Evolutionary conservation across 2,113 vertebrate species (phyloP).

Genomic region (Hypocryptadius cinnamomeus): DNA sequence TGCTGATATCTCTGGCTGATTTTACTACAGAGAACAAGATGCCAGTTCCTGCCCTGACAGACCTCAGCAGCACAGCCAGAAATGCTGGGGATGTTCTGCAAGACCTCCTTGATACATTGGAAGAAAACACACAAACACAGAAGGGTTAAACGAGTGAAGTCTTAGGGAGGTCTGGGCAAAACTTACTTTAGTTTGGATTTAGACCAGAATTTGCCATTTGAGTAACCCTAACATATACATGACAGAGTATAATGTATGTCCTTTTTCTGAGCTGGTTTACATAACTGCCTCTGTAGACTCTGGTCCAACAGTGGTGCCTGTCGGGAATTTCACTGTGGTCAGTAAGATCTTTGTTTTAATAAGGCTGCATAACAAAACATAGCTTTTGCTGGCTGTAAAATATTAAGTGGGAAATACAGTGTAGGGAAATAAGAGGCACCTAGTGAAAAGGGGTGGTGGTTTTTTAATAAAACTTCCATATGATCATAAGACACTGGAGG

Average conservation of each 20-base stretch:
- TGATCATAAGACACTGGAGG: neutral
- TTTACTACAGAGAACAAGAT: neutral
- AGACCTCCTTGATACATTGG: neutral
- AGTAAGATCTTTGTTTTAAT: slow-evolving; percentile 45
- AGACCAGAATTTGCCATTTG: slow-evolving; percentile 46
- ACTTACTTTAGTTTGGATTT: slow-evolving; percentile 35
- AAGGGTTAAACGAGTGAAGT: slow-evolving; percentile 28
- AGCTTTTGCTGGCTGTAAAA: slow-evolving; percentile 22
- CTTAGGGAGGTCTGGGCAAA: neutral
- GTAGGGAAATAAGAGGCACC: slow-evolving; percentile 9
- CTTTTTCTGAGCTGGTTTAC: slow-evolving; percentile 50
- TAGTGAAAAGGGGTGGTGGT: neutral
- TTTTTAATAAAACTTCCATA: slow-evolving; percentile 19
- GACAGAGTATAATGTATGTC: slow-evolving; percentile 35
- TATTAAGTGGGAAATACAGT: slow-evolving; percentile 22
- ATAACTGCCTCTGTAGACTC: slow-evolving; percentile 15
- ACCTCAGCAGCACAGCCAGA: neutral
- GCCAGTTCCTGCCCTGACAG: neutral
- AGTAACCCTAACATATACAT: slow-evolving; percentile 40
- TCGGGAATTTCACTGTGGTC: neutral
- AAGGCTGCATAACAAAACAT: slow-evolving; percentile 1
- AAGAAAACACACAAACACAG: neutral
- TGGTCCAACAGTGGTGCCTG: neutral
- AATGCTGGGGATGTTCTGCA: neutral
- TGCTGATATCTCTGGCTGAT: neutral